A percentile compares a stretch with the other conserved stretches of the same genome.
phyloP scores from a whole-genome alignment of 2,113 vertebrate species.

The Chauna torquata region DNA sequence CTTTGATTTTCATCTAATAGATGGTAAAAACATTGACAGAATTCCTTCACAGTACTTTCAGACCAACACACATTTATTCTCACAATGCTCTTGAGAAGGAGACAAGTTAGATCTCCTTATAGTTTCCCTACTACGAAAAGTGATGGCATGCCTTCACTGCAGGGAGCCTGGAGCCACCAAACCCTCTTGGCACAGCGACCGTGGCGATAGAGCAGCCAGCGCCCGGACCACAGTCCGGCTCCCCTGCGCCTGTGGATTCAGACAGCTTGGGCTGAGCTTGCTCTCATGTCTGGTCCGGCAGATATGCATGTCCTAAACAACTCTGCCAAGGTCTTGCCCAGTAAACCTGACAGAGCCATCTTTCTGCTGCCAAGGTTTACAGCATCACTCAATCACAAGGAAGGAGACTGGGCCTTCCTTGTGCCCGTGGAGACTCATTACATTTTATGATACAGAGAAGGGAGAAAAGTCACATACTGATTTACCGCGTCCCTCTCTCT shows the following conservation, averaged over 20 bases:
- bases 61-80: neutral
- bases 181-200: fast-evolving
- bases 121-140: neutral
- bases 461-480: neutral
- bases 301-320: neutral
- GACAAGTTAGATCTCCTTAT: neutral
- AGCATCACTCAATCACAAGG: neutral
- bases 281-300: neutral
- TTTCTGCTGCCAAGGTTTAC: neutral
- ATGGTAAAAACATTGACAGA: neutral
- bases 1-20: neutral
- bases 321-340: neutral
- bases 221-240: fast-evolving
- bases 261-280: neutral
- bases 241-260: too few species aligned
- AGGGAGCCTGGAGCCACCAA: neutral
- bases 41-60: neutral
- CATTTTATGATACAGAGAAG: neutral
- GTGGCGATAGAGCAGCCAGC: fast-evolving
- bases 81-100: neutral
- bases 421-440: fast-evolving
- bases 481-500: neutral
- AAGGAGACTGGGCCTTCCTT: neutral
- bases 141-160: fast-evolving
- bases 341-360: neutral